Evolutionary conservation across 2,888 invertebrate genomes (phyloP), one percentile per base, ranked within the genome.

Genomic region (Cantharis rufa): DNA sequence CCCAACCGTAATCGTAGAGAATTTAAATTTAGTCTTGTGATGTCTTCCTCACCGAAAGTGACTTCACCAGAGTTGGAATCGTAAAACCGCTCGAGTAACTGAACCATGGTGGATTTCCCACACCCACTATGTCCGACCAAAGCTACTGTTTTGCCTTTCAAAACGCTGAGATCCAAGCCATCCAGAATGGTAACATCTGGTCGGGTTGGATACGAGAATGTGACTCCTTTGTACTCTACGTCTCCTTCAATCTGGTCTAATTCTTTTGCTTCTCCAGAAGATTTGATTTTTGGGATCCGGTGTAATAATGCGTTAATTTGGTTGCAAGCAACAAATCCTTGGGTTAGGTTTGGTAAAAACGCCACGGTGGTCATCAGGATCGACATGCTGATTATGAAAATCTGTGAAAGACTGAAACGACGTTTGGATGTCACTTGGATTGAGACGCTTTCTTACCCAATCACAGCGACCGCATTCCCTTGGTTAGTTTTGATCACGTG

Each of bases 281-380:
- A n/a, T 48, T 48, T n/a, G n/a, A 95, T 91, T 81, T 90, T 88
- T 0, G 94, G 93, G 82, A 90, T 86, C 74, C 93, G 89, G 70
- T 90, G 89, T 0, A 95, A 88, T 62, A 95, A 88, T 28, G 90
- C 87, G 78, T 93, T 91, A 72, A 94, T 92, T 71, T 92, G 91
- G 10, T 90, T 91, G 1, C 95, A 94, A 0, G 95, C 93, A 69
- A 91, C 89, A 70, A 94, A 89, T 62, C 94, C 95, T 88, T 94
- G 95, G 82, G 94, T 93, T 88, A 95, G 92, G 86, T 95, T 95
- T 7, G 95, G 95, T 0, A 95, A 93, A 86, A 95, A 95, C 0
- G 93, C 92, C 71, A 93, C 90, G 0, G 90, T 90, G 80, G 90
- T 90, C 9, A 90, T 93, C 16, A 94, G 92, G 15, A 93, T 91